Evolutionary conservation across 2,888 invertebrate species (phyloP).

Genomic region (Choristoneura rosaceana): DNA sequence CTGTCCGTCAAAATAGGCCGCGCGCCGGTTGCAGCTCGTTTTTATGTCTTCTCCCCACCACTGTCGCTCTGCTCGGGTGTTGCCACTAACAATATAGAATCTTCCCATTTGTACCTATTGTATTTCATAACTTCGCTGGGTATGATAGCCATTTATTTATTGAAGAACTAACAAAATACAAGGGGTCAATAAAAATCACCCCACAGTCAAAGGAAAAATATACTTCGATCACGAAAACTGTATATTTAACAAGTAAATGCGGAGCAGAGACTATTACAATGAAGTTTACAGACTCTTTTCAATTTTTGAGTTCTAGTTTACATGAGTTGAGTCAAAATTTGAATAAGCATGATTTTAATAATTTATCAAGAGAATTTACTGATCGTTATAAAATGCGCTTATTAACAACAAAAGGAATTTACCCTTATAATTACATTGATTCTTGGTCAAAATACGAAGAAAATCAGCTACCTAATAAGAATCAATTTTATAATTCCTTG

Average conservation of each 20-base stretch:
- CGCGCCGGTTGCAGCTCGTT: too few species aligned
- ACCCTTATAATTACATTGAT: slow-evolving; percentile 46
- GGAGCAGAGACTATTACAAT: not conserved
- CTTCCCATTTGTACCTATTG: slow-evolving; percentile 9
- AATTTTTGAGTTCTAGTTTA: slow-evolving; percentile 5
- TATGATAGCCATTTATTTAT: slow-evolving; percentile 15
- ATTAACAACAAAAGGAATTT: slow-evolving; percentile 36
- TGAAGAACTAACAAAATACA: not conserved
- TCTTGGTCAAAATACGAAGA: slow-evolving; percentile 40
- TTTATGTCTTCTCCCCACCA: too few species aligned
- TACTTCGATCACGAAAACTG: slow-evolving; percentile 14
- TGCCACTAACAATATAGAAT: not conserved
- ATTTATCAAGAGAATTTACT: slow-evolving; percentile 22
- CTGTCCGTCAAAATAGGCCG: too few species aligned
- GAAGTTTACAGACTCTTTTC: slow-evolving; percentile 41
- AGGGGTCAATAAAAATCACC: not conserved
- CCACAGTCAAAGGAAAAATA: slow-evolving; percentile 34
- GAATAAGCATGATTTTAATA: slow-evolving; percentile 21
- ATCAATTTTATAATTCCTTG: slow-evolving; percentile 41
- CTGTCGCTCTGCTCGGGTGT: not conserved
- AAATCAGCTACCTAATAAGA: slow-evolving; percentile 38
- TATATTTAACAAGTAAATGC: too few species aligned
- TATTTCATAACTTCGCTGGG: slow-evolving; percentile 29
- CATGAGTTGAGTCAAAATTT: slow-evolving; percentile 9
- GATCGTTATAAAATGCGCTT: not conserved